These are phyloP conservation scores for Ormyrus rosae DNA, from an alignment of 2,888 invertebrate species.

Conservation along the genomic window DNA sequence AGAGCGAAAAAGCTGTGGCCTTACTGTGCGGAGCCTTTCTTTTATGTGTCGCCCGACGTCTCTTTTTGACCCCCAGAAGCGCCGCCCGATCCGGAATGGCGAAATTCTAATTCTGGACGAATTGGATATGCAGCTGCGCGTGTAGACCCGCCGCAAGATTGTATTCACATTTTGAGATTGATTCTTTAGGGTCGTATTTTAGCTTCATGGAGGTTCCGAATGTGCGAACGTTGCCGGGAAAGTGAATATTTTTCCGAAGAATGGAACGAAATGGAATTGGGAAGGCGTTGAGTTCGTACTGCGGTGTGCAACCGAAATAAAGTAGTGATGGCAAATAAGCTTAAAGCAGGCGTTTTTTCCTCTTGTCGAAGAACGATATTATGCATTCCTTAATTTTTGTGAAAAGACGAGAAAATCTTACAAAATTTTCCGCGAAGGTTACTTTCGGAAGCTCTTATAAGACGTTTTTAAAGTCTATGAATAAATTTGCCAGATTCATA, in stretches of 20 bases:
- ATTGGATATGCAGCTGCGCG: constrained; percentile 7
- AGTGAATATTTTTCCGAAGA: too few species aligned
- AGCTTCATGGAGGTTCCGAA: too few species aligned
- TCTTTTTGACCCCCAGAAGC: too few species aligned
- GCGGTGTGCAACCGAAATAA: too few species aligned
- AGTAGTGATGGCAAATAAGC: too few species aligned
- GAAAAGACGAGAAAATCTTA: neutral
- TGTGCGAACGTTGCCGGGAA: too few species aligned
- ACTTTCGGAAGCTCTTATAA: neutral
- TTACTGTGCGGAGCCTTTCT: too few species aligned
- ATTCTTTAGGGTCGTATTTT: too few species aligned
- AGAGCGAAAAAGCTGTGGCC: neutral
- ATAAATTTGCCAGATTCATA: constrained; percentile 20
- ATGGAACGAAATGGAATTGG: too few species aligned
- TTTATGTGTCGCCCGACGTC: too few species aligned
- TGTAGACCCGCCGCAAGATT: neutral
- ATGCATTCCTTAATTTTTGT: neutral
- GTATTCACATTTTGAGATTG: too few species aligned
- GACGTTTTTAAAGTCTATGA: constrained; percentile 12
- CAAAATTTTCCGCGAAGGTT: neutral
- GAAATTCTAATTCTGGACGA: constrained; percentile 29
- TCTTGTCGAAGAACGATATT: neutral
- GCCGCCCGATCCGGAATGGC: neutral
- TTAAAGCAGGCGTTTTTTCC: neutral
- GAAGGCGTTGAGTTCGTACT: too few species aligned